Evolutionary conservation across 2,113 vertebrate species (phyloP), one percentile per base, ranked within the genome.

Genomic region (Pheucticus melanocephalus): DNA sequence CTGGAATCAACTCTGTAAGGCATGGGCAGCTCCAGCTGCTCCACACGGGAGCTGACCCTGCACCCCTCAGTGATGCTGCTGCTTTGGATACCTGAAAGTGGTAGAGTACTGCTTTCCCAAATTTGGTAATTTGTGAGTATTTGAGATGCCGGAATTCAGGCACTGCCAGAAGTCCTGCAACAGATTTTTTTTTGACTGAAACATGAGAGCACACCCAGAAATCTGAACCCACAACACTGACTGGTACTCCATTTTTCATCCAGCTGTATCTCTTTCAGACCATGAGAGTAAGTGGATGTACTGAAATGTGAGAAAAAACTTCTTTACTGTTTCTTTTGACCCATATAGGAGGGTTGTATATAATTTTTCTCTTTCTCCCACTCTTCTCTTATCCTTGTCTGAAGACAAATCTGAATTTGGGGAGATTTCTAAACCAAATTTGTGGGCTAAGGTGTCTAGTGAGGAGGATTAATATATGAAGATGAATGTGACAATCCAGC

Each of bases 1-100:
- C 23, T 17, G 39, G 35, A 72, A 39, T 9, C 0, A 3, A 0
- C 15, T n/a, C 9, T 61, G 73, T 21, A 24, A 0, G 0, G 8
- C 5, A 7, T 0, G 0, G 27, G 5, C 23, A 39, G 59, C 33
- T 50, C 21, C 61, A 50, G 11, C 13, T 17, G 8, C 40, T 8
- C 40, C 0, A 0, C n/a, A 51, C 28, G 40, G 13, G 9, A 4
- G 3, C 12, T 66, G 39, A 53, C n/a, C 13, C 45, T n/a, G 12
- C 5, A 9, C 9, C 4, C 30, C 6, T 12, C n/a, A 39, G 30
- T 20, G 45, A 17, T 69, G 25, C 30, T 50, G 21, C 30, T 1
- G 1, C 15, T 19, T 21, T 31, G 45, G 15, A 9, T 24, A 51
- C 19, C 37, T 53, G 20, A 25, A 53, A 6, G 30, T 4, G 4